phyloP scores from a whole-genome alignment of 2,113 vertebrate genomes.

The Todiramphus chloris region DNA sequence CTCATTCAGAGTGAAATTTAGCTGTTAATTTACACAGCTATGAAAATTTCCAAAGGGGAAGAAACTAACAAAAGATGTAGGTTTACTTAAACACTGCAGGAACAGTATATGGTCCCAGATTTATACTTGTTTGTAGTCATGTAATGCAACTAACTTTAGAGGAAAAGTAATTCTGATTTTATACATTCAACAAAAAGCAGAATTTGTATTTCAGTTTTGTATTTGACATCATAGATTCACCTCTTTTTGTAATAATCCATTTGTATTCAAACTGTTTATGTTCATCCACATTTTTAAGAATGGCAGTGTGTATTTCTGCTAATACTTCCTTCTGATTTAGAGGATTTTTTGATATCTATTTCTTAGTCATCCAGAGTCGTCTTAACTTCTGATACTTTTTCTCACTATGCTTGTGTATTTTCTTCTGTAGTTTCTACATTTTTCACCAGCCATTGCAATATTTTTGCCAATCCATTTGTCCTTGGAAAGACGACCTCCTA shows the following conservation, averaged over 20 bases:
- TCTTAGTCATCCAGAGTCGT: background rate
- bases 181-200: background rate
- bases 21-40: background rate
- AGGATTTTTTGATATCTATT: background rate
- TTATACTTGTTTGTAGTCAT: background rate
- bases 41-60: background rate
- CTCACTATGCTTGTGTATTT: background rate
- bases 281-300: background rate
- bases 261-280: background rate
- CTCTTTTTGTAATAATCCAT: background rate
- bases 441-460: background rate
- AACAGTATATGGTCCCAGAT: background rate
- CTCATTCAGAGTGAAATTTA: background rate
- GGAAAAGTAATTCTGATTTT: background rate
- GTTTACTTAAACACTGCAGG: background rate
- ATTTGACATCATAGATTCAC: background rate
- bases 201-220: background rate
- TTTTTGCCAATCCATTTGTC: background rate
- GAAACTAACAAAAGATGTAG: background rate
- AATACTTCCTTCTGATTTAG: background rate
- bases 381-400: background rate
- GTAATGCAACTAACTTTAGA: background rate
- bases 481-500: background rate
- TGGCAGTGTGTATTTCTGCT: background rate
- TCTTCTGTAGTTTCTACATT: background rate